Conservation (phyloP, 2,888 invertebrate species). For the Formica aserva region DNA sequence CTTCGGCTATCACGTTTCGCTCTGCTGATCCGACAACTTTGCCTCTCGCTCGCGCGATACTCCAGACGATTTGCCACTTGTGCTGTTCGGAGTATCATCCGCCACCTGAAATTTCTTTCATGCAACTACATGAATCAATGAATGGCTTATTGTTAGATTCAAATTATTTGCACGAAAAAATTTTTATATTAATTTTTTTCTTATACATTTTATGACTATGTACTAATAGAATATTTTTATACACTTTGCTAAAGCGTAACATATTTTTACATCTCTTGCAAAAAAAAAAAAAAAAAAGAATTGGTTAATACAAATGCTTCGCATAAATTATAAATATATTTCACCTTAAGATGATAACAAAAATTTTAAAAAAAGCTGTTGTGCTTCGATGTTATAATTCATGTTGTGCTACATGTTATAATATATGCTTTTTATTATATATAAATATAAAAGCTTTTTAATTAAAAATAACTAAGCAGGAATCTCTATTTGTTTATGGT, state of each 20-base stretch:
- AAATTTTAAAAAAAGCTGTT: neutral
- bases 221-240: neutral
- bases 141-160: neutral
- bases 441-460: neutral
- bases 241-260: neutral
- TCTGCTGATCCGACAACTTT: constrained; percentile 66
- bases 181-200: neutral
- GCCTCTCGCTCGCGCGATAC: constrained; percentile 67
- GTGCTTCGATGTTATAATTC: neutral
- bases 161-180: neutral
- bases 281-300: neutral
- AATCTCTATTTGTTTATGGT: too few relatives aligned
- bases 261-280: neutral
- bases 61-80: constrained; percentile 67
- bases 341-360: neutral
- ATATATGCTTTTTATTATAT: neutral
- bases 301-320: neutral
- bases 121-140: neutral
- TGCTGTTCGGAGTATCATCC: constrained; percentile 49
- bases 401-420: neutral
- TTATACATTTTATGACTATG: neutral
- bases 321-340: neutral
- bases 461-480: neutral
- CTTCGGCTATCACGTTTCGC: constrained; percentile 55
- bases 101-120: constrained; percentile 62